Conservation (phyloP, 1,140 invertebrate species). For the Aporrectodea caliginosa region DNA sequence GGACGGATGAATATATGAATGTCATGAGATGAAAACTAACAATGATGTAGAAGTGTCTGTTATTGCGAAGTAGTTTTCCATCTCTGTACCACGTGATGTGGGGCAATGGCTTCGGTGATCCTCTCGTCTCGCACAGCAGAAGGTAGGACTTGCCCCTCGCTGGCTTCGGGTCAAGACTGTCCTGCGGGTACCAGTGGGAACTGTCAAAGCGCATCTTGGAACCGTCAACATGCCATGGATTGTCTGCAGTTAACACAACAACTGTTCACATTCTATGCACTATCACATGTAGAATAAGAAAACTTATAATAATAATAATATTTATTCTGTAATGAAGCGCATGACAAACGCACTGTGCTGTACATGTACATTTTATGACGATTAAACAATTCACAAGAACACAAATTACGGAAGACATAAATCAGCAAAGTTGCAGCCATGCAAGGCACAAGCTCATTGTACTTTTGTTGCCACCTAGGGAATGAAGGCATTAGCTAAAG, state of each 20-base stretch:
- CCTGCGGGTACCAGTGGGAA: constrained; percentile 21
- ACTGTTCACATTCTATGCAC: too few species aligned
- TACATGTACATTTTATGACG: too few species aligned
- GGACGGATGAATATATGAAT: not conserved
- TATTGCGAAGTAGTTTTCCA: constrained; percentile 22
- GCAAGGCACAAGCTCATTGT: too few species aligned
- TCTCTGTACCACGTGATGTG: constrained; percentile 25
- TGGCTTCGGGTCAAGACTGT: constrained; percentile 19
- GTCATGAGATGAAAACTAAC: constrained; percentile 12
- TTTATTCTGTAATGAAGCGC: too few species aligned
- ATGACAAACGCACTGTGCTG: too few species aligned
- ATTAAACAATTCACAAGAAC: too few species aligned
- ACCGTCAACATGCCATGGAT: constrained; percentile 31
- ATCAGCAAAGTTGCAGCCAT: too few species aligned
- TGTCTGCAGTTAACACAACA: constrained; percentile 12
- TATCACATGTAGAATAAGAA: too few species aligned
- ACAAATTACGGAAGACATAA: too few species aligned
- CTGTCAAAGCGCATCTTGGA: constrained; percentile 35
- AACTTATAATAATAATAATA: too few species aligned
- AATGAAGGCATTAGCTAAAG: too few species aligned
- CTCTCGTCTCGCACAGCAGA: constrained; percentile 34
- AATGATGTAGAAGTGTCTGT: constrained; percentile 33
- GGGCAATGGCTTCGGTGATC: constrained; percentile 29
- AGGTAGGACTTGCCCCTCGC: constrained; percentile 32
- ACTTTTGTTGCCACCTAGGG: too few species aligned